Conservation (phyloP, 1,140 invertebrate species). For the Caenorhabditis elegans region WBcel235 BX284606.5:5353501-5354000, state of each 20-base stretch:
- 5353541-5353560: slow-evolving; percentile 52
- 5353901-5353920: neutral
- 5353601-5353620: slow-evolving; percentile 63
- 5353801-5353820: slow-evolving; percentile 56
- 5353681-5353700: slow-evolving; percentile 63
- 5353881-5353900: neutral
- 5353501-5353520: neutral
- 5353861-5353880: neutral
- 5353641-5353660: neutral
- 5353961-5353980: slow-evolving; percentile 63
- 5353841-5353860: slow-evolving; percentile 63
- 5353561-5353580: slow-evolving; percentile 62
- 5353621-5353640: slow-evolving; percentile 56
- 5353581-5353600: slow-evolving; percentile 54
- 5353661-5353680: slow-evolving; percentile 44
- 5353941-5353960: slow-evolving; percentile 54
- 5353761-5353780: slow-evolving; percentile 60
- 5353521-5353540: slow-evolving; percentile 55
- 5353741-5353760: slow-evolving; percentile 65
- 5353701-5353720: slow-evolving; percentile 65
- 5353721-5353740: slow-evolving; percentile 65
- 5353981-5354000: slow-evolving; percentile 63
- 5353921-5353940: slow-evolving; percentile 21
- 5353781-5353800: slow-evolving; percentile 55
- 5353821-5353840: slow-evolving; percentile 57